phyloP scores from a whole-genome alignment of 2,888 invertebrate species.

The Lymantria monacha region DNA sequence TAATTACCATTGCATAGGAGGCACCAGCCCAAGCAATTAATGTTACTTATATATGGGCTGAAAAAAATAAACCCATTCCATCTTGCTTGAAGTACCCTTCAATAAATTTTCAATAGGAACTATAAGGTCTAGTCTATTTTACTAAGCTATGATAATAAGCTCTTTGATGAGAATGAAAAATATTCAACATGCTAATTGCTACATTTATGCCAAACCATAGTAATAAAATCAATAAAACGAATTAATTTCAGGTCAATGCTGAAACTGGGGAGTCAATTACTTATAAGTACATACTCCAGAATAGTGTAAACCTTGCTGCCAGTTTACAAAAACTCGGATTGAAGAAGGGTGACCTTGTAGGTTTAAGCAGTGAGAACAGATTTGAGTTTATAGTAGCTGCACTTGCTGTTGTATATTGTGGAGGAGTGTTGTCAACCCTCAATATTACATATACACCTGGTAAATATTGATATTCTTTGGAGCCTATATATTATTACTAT shows the following conservation, averaged over 20 bases:
- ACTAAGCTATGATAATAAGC: too few species aligned
- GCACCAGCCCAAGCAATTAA: too few species aligned
- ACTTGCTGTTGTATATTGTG: conserved; percentile 80
- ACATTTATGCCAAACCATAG: too few species aligned
- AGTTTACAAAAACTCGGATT: conserved; percentile 77
- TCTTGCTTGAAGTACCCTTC: too few species aligned
- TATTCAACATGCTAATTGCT: too few species aligned
- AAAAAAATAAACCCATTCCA: too few species aligned
- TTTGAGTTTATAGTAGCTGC: conserved; percentile 82
- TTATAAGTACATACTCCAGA: conserved; percentile 79
- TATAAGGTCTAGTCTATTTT: too few species aligned
- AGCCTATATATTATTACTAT: not conserved
- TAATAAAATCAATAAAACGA: not conserved
- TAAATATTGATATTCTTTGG: conserved; percentile 37
- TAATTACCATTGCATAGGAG: too few species aligned
- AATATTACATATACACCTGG: conserved; percentile 84
- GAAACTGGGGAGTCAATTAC: conserved; percentile 80
- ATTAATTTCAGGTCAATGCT: conserved; percentile 76
- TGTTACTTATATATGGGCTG: too few species aligned
- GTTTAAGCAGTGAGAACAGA: conserved; percentile 84
- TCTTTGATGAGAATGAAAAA: too few species aligned
- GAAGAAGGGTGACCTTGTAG: conserved; percentile 80
- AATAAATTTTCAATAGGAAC: too few species aligned
- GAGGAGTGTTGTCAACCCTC: conserved; percentile 83
- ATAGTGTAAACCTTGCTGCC: conserved; percentile 80